phyloP scores from a whole-genome alignment of 2,888 invertebrate genomes.

The Drosophila cognata region DNA sequence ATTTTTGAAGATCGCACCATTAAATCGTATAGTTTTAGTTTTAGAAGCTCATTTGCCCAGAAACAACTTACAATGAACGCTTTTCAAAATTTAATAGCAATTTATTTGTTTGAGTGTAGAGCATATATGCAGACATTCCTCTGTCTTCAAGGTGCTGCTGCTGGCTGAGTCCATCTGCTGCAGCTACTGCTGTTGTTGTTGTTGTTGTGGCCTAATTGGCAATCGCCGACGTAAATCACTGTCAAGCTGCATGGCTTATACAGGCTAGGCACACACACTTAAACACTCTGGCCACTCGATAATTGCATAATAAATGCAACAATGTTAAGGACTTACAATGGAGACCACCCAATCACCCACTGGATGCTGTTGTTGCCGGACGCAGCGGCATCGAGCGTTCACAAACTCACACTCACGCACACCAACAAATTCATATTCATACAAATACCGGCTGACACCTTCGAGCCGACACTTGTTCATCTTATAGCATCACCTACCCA shows the following conservation, averaged over 20 bases:
- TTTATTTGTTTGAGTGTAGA: neutral
- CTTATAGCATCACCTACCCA: conserved; percentile 4
- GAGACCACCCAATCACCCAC: neutral
- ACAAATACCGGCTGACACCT: conserved; percentile 71
- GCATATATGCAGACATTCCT: conserved; percentile 43
- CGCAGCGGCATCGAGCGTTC: neutral
- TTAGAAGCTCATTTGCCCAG: neutral
- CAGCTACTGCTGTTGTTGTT: conserved; percentile 24
- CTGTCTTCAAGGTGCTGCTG: conserved; percentile 65
- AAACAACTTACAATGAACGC: neutral
- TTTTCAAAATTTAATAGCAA: neutral
- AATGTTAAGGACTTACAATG: conserved; percentile 63
- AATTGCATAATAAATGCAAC: conserved; percentile 82
- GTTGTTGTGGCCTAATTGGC: conserved; percentile 69
- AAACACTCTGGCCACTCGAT: conserved; percentile 70
- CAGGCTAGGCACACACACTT: conserved; percentile 34
- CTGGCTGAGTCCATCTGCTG: conserved; percentile 8
- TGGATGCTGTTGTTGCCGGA: neutral
- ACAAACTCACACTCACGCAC: conserved; percentile 41
- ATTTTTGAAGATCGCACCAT: neutral
- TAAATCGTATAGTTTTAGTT: neutral
- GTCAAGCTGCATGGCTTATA: conserved; percentile 58
- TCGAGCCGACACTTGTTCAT: conserved; percentile 48
- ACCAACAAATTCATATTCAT: conserved; percentile 49
- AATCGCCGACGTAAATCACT: conserved; percentile 80